Evolutionary conservation across 2,113 vertebrate species (phyloP).

Genomic region (Piaya cayana): DNA sequence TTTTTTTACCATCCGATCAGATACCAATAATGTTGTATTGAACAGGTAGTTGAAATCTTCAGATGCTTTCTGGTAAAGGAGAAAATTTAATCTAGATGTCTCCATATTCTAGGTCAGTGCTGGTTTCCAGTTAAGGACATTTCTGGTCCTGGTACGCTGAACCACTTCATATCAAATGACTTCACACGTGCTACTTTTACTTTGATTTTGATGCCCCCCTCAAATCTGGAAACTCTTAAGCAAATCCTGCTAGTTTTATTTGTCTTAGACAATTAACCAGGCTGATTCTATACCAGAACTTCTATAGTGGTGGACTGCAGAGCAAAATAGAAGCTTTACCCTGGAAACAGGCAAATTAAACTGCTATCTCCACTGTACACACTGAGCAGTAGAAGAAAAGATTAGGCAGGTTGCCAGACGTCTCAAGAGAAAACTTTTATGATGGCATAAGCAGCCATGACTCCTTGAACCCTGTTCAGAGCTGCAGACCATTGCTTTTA

Average conservation of each 20-base stretch:
- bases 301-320: not conserved
- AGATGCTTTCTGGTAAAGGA: not conserved
- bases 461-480: not conserved
- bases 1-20: not conserved
- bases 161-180: not conserved
- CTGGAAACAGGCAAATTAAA: not conserved
- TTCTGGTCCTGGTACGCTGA: not conserved
- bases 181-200: not conserved
- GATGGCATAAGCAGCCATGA: not conserved
- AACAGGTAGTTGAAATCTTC: not conserved
- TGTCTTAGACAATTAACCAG: not conserved
- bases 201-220: not conserved
- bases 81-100: not conserved
- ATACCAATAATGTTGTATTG: not conserved
- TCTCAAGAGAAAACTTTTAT: not conserved
- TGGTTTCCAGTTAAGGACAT: not conserved
- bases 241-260: not conserved
- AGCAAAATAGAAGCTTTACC: not conserved
- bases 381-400: not conserved
- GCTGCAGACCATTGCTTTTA: not conserved
- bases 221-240: not conserved
- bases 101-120: not conserved
- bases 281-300: not conserved
- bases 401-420: constrained; percentile 22
- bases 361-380: constrained; percentile 16